phyloP scores from a whole-genome alignment of 2,797 vertebrate species.

The Parauchenoglanis punctatus region DNA sequence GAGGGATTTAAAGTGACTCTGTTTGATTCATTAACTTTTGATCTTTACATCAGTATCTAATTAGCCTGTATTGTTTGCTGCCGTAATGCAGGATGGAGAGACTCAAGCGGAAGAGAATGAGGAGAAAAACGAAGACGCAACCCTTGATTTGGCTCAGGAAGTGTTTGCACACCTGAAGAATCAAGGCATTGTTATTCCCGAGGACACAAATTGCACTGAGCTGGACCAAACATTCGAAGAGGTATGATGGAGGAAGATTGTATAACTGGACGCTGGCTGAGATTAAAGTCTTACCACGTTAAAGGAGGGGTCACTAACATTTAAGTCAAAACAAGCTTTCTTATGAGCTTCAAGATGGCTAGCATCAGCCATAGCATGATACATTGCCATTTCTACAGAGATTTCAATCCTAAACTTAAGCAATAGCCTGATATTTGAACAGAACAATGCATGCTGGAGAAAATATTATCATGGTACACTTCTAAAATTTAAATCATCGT shows the following conservation, averaged over 20 bases:
- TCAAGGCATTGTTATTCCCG: conserved; percentile 69
- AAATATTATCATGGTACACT: not conserved
- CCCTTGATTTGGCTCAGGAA: conserved; percentile 65
- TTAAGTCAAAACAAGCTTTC: not conserved
- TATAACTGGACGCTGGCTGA: not conserved
- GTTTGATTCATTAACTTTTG: conserved; percentile 17
- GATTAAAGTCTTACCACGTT: not conserved
- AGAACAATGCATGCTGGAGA: not conserved
- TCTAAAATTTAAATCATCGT: not conserved
- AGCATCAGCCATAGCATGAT: not conserved
- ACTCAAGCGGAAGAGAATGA: conserved; percentile 19
- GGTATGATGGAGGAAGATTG: conserved; percentile 60
- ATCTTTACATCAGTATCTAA: conserved; percentile 26
- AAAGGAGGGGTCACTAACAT: not conserved
- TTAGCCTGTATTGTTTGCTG: conserved; percentile 18
- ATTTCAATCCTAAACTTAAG: not conserved
- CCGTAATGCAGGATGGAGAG: conserved; percentile 47
- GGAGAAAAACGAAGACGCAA: conserved; percentile 56
- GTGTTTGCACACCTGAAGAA: conserved; percentile 74
- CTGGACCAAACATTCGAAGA: conserved; percentile 76
- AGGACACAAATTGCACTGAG: conserved; percentile 71
- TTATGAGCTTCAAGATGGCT: not conserved
- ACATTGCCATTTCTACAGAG: not conserved
- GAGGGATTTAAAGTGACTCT: conserved; percentile 7
- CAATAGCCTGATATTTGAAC: not conserved